Evolutionary conservation across 2,797 vertebrate species (phyloP).

Genomic region (Crax fasciolata): DNA sequence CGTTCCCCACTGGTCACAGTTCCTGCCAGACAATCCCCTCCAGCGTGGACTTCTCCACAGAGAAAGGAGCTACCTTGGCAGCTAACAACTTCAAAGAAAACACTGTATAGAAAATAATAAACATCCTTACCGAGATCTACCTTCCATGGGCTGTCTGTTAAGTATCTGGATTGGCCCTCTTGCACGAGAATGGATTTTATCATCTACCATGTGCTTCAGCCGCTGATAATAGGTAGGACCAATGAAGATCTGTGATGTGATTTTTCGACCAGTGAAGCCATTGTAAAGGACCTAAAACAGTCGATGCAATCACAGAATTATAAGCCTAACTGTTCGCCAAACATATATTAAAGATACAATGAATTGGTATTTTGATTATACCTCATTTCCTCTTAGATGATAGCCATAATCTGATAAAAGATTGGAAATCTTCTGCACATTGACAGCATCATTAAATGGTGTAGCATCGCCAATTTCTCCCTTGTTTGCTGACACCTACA

Average conservation of each 20-base stretch:
- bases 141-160: constrained; percentile 98
- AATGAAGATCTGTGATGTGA: constrained; percentile 98
- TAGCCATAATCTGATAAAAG: constrained; percentile 97
- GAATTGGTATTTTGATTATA: constrained; percentile 51
- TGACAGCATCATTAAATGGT: constrained; percentile 97
- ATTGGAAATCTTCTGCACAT: constrained; percentile 98
- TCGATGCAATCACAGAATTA: neutral
- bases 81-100: neutral
- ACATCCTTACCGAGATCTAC: constrained; percentile 92
- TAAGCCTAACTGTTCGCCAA: neutral
- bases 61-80: neutral
- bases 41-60: fast-evolving
- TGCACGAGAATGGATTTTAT: constrained; percentile 98
- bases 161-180: constrained; percentile 98
- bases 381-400: constrained; percentile 96
- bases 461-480: constrained; percentile 99
- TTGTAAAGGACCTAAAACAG: constrained; percentile 94
- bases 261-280: constrained; percentile 97
- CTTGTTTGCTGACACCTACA: constrained; percentile 97
- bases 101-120: neutral
- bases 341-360: neutral
- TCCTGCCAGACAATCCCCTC: neutral
- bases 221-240: constrained; percentile 98
- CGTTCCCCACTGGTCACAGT: neutral
- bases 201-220: constrained; percentile 99